Evolutionary conservation across 2,113 vertebrate species (phyloP), one percentile per base, ranked within the genome.

Genomic region (Casuarius casuarius): DNA sequence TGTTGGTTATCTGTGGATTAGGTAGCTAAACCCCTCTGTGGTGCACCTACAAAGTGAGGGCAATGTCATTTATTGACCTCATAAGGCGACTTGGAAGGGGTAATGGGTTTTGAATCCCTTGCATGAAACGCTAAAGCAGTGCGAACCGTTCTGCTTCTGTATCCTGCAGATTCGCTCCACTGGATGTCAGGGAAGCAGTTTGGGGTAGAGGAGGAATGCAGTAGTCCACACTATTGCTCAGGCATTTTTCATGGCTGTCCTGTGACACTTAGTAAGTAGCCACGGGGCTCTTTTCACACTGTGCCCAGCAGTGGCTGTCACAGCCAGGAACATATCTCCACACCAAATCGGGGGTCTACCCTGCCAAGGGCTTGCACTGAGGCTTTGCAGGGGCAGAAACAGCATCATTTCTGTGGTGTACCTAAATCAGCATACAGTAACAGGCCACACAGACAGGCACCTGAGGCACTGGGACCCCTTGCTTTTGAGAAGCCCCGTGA

Each of bases 81-180:
- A 5, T n/a, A 1, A 31, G 42, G 48, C 40, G 22, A 25, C 12
- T 26, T 25, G 31, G 40, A 19, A 23, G 49, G 68, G 19, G 4
- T 19, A 4, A 38, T 0, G 14, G 1, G 1, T 35, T 52, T 48
- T 14, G 9, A 28, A 31, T 25, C 33, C 59, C 26, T 12, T 12
- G 10, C 1, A 1, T 4, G 29, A 54, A 22, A 18, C 0, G 52
- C 29, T 48, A 0, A 38, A 29, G 56, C 5, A 0, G 49, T 31
- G 44, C 0, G 8, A 35, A 6, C 20, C 1, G 31, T 26, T 17
- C 21, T 10, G 35, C 17, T 25, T 14, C n/a, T 16, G 25, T 13
- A 5, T 21, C 44, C 16, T 0, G 0, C 31, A 6, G 63, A 21
- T 44, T 16, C 22, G 38, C 56, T 38, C 28, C 38, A 1, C 12